Conservation (phyloP, 2,797 vertebrate species). For the Pangasius sanitwongsei region DNA sequence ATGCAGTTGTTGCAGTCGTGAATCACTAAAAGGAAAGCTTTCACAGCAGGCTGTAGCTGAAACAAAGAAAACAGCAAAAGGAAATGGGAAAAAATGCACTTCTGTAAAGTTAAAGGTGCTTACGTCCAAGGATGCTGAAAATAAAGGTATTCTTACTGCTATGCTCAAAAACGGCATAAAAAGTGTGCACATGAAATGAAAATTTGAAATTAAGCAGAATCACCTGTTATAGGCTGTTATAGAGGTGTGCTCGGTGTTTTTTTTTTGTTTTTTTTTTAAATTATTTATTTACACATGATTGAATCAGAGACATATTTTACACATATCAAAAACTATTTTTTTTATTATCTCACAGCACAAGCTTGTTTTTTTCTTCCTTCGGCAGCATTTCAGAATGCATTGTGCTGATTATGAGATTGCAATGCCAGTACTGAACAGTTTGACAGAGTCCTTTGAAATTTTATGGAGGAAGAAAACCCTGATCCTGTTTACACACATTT, state of each 20-base stretch:
- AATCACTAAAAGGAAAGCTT: background rate
- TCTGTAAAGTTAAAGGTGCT: background rate
- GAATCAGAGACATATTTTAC: background rate
- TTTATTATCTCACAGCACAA: background rate
- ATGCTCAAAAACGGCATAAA: background rate
- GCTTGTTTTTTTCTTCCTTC: background rate
- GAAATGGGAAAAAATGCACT: background rate
- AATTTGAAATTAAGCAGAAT: background rate
- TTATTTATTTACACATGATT: background rate
- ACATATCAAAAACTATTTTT: background rate
- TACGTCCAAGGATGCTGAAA: background rate
- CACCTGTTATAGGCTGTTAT: background rate
- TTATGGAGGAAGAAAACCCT: background rate
- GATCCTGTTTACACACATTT: constrained; percentile 40
- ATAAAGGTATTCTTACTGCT: too few species aligned
- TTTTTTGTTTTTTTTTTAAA: too few species aligned
- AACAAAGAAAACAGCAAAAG: background rate
- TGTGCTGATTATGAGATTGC: background rate
- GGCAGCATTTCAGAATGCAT: background rate
- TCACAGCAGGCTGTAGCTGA: background rate
- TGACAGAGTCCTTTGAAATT: background rate
- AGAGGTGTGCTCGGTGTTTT: too few species aligned
- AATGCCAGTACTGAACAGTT: background rate
- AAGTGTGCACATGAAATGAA: background rate
- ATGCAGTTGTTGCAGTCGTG: background rate